Evolutionary conservation across 2,113 vertebrate genomes (phyloP).

Genomic region (Mastomys coucha): DNA sequence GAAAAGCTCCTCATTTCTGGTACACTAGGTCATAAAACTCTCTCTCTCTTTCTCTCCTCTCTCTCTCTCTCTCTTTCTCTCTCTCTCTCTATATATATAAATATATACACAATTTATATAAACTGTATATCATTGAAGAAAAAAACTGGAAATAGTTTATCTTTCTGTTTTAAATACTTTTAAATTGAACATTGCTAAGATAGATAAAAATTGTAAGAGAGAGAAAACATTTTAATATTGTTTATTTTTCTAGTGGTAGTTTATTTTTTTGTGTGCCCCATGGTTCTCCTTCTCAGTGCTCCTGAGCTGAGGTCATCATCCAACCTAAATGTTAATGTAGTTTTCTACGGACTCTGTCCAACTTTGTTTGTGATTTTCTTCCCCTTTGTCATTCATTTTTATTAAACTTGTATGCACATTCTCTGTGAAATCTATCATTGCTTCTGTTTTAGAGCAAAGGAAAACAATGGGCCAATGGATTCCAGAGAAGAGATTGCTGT

Average conservation of each 20-base stretch:
- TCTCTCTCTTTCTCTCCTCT: no score
- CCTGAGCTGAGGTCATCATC: background rate
- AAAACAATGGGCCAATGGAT: background rate
- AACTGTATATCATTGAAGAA: background rate
- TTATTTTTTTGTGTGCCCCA: background rate
- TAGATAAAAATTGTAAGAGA: background rate
- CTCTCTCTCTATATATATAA: background rate
- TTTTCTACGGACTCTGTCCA: background rate
- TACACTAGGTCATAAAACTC: background rate
- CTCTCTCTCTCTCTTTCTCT: no score
- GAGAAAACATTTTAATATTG: background rate
- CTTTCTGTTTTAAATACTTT: background rate
- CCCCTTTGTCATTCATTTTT: background rate
- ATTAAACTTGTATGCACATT: background rate
- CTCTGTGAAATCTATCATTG: background rate
- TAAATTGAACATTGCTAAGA: background rate
- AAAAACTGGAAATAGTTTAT: constrained; percentile 38
- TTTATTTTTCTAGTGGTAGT: background rate
- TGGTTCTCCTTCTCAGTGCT: background rate
- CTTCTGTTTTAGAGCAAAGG: constrained; percentile 26
- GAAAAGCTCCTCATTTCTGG: background rate
- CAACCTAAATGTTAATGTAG: background rate
- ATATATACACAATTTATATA: background rate
- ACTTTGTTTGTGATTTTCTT: background rate
- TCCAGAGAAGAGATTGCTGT: background rate